phyloP scores from a whole-genome alignment of 2,797 vertebrate species.

The Orientallactaga sibirica region DNA sequence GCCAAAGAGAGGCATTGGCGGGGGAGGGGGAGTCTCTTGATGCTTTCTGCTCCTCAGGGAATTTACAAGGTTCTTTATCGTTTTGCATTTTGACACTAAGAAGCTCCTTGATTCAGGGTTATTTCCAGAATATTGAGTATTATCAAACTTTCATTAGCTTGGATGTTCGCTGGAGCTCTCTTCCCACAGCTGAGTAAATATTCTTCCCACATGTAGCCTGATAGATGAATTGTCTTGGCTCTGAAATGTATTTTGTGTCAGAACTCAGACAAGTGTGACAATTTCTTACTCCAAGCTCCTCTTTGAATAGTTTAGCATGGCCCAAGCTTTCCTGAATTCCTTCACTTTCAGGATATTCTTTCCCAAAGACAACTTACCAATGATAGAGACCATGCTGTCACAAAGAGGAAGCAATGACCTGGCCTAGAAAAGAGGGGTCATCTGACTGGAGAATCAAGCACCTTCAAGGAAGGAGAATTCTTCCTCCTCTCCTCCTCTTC shows the following conservation, averaged over 20 bases:
- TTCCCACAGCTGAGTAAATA: conserved; percentile 77
- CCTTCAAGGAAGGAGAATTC: not conserved
- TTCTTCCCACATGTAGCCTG: conserved; percentile 58
- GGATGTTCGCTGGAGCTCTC: conserved; percentile 67
- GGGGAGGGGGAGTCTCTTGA: not conserved
- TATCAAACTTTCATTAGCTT: conserved; percentile 79
- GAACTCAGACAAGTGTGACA: conserved; percentile 71
- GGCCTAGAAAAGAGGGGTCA: not conserved
- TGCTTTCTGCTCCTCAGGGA: not conserved
- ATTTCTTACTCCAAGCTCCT: conserved; percentile 38
- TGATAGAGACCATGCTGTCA: not conserved
- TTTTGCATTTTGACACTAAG: conserved; percentile 55
- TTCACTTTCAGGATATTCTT: conserved; percentile 4
- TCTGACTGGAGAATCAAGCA: conserved; percentile 8
- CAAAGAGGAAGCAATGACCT: not conserved
- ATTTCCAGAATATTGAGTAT: conserved; percentile 79
- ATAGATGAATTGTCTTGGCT: conserved; percentile 71
- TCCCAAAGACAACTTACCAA: conserved; percentile 29
- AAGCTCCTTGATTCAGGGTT: conserved; percentile 60
- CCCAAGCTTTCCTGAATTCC: not conserved
- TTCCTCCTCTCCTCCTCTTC: too few species aligned
- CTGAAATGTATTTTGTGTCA: conserved; percentile 61
- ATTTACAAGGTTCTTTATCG: conserved; percentile 53
- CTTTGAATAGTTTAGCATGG: conserved; percentile 61
- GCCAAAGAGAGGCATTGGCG: not conserved